phyloP scores from a whole-genome alignment of 2,888 invertebrate species.

The Panzeria rudis region DNA sequence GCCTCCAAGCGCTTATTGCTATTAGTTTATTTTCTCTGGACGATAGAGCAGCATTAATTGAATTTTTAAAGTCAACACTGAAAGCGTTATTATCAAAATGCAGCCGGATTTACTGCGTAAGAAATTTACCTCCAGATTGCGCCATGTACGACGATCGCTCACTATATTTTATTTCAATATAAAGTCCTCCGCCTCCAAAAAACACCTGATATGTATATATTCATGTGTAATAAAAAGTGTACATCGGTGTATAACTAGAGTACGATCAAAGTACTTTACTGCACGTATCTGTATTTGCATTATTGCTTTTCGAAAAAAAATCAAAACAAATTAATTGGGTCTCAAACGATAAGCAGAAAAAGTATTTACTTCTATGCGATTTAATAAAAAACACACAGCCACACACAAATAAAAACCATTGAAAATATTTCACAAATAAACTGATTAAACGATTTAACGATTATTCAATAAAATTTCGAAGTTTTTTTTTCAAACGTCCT shows the following conservation, averaged over 20 bases:
- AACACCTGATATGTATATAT: neutral
- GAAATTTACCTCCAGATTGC: no score
- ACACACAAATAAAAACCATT: conserved; percentile 12
- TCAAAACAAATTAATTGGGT: conserved; percentile 19
- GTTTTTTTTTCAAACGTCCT: conserved; percentile 26
- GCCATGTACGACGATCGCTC: no score
- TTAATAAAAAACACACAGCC: neutral
- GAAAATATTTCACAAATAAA: conserved; percentile 26
- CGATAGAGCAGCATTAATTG: no score
- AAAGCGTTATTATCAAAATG: no score
- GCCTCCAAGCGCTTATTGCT: no score
- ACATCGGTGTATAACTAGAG: neutral
- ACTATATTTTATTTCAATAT: neutral
- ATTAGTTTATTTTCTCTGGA: no score
- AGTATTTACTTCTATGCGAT: conserved; percentile 10
- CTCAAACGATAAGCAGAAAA: conserved; percentile 54
- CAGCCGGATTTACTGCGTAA: neutral
- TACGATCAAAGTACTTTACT: conserved; percentile 11
- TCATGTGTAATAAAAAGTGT: neutral
- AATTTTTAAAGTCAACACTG: no score
- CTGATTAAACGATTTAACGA: conserved; percentile 9
- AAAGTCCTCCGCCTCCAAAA: neutral
- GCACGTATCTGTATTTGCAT: neutral
- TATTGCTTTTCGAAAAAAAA: conserved; percentile 13
- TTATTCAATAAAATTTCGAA: conserved; percentile 10